Percentiles rank a stretch among this genome's conserved stretches.
These are phyloP conservation scores for Cranoglanis bouderius DNA, from an alignment of 2,113 vertebrate species.

Conservation along the genomic window DNA sequence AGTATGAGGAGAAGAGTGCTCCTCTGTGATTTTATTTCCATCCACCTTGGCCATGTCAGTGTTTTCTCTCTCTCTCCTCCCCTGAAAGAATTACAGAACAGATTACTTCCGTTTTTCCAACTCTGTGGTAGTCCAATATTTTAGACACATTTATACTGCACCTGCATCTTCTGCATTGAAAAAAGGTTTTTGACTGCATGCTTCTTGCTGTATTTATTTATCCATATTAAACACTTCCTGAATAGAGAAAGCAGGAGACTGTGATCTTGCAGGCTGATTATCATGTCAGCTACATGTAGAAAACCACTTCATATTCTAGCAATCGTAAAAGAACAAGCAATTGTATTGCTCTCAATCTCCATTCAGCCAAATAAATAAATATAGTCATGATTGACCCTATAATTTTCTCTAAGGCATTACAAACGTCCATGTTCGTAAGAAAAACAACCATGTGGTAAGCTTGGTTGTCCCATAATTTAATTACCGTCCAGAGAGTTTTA, in stretches of 20 bases:
- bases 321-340: not conserved
- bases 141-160: not conserved
- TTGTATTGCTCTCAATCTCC: not conserved
- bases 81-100: not conserved
- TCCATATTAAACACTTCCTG: not conserved
- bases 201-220: not conserved
- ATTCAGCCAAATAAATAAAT: not conserved
- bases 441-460: not conserved
- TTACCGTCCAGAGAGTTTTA: not conserved
- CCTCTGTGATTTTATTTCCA: not conserved
- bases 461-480: not conserved
- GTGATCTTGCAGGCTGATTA: not conserved
- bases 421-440: not conserved
- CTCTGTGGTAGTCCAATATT: not conserved
- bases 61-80: not conserved
- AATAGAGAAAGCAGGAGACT: not conserved
- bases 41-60: not conserved
- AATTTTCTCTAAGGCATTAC: not conserved
- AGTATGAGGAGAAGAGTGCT: not conserved
- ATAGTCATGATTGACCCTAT: not conserved
- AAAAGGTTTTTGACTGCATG: not conserved
- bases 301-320: not conserved
- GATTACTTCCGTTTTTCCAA: not conserved
- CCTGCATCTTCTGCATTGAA: not conserved
- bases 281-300: not conserved